Evolutionary conservation across 2,888 invertebrate species (phyloP).

Genomic region (Yponomeuta plumbellus): DNA sequence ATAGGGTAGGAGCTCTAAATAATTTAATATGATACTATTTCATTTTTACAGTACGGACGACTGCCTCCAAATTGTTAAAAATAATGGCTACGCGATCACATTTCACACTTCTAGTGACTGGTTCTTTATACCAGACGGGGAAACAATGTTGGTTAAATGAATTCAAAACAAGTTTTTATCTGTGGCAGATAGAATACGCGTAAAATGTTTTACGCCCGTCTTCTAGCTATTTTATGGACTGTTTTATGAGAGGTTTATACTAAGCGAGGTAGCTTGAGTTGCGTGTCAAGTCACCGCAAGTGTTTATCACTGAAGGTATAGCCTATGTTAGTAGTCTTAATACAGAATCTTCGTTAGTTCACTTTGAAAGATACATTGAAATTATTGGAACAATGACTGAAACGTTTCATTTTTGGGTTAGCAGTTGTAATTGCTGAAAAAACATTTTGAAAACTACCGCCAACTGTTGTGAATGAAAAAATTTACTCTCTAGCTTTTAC

Average conservation of each 20-base stretch:
- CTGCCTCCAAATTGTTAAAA: not conserved
- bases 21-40: not conserved
- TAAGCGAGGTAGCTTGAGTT: conserved; percentile 35
- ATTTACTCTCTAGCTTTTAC: too few species aligned
- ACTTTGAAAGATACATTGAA: not conserved
- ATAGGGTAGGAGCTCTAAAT: not conserved
- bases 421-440: too few species aligned
- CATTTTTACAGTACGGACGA: not conserved
- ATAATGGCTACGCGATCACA: not conserved
- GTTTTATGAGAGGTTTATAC: conserved; percentile 45
- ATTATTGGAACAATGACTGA: too few species aligned
- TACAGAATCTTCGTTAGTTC: not conserved
- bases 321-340: not conserved
- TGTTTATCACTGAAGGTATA: conserved; percentile 14
- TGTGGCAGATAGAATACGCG: conserved; percentile 7
- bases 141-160: not conserved
- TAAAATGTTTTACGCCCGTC: conserved; percentile 1
- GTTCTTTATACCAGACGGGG: too few species aligned
- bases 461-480: too few species aligned
- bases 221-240: conserved; percentile 15
- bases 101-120: not conserved
- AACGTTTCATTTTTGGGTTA: too few species aligned
- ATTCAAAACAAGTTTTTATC: conserved; percentile 5
- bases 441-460: too few species aligned
- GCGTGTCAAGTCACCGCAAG: conserved; percentile 36